Evolutionary conservation across 1,140 invertebrate genomes (phyloP).

Genomic region (Idris sp.): DNA sequence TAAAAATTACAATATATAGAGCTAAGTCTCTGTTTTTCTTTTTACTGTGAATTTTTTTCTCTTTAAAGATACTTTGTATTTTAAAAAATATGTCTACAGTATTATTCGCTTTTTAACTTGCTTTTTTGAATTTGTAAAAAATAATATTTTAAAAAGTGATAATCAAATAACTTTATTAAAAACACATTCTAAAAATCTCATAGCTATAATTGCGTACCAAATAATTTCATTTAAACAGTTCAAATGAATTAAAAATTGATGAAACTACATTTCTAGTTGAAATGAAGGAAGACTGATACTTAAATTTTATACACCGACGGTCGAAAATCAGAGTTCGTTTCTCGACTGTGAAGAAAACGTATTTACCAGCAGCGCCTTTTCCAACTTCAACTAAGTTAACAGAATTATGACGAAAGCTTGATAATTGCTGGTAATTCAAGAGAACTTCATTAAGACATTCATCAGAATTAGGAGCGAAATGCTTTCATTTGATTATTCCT

Average conservation of each 20-base stretch:
- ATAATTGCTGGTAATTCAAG: conserved; percentile 79
- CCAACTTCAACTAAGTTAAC: conserved; percentile 73
- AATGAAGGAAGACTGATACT: conserved; percentile 25
- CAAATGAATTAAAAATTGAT: conserved; percentile 3
- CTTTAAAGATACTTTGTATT: too few species aligned
- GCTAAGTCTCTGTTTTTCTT: too few species aligned
- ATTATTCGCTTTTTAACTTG: too few species aligned
- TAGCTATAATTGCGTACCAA: too few species aligned
- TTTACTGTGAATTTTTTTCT: too few species aligned
- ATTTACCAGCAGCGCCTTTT: conserved; percentile 76
- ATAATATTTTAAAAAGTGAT: too few species aligned
- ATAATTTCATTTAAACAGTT: too few species aligned
- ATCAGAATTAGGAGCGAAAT: conserved; percentile 74
- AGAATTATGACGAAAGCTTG: conserved; percentile 76
- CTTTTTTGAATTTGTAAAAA: too few species aligned
- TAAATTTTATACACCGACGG: conserved; percentile 41
- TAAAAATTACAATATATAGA: too few species aligned
- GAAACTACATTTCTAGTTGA: conserved; percentile 8
- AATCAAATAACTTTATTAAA: conserved; percentile 6
- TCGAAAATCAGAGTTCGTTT: conserved; percentile 51
- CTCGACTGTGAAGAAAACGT: conserved; percentile 67
- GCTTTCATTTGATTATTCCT: conserved; percentile 77
- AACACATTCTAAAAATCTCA: too few species aligned
- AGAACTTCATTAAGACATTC: conserved; percentile 78
- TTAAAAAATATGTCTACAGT: too few species aligned